These are phyloP conservation scores for Noctua janthina DNA, from an alignment of 2,888 invertebrate species.

Conservation along the genomic window DNA sequence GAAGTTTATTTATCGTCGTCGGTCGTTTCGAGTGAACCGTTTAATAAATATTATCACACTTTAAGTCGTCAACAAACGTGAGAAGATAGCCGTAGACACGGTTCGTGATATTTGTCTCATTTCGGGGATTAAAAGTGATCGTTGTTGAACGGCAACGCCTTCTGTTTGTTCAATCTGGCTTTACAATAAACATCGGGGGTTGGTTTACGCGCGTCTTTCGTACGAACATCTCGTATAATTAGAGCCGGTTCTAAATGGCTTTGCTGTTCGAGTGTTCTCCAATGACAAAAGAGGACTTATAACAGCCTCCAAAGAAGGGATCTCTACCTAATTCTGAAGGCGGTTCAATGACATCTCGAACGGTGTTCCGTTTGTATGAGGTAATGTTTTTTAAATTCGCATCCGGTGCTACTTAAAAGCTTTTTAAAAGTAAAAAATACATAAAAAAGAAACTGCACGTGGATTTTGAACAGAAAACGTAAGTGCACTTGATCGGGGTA, in stretches of 20 bases:
- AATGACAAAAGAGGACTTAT: conserved; percentile 86
- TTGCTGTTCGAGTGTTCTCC: conserved; percentile 82
- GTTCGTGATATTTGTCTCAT: conserved; percentile 89
- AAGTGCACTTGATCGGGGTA: conserved; percentile 55
- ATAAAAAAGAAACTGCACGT: conserved; percentile 72
- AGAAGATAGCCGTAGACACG: conserved; percentile 89
- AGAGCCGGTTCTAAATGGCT: conserved; percentile 83
- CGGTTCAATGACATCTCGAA: conserved; percentile 82
- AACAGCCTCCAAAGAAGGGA: conserved; percentile 78
- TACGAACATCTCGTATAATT: conserved; percentile 84
- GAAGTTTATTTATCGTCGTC: conserved; percentile 87
- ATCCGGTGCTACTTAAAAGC: conserved; percentile 83
- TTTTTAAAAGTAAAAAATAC: conserved; percentile 74
- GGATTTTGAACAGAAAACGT: conserved; percentile 63
- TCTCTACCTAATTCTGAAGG: conserved; percentile 81
- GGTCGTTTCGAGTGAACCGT: conserved; percentile 86
- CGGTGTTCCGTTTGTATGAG: conserved; percentile 76
- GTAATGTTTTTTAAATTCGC: conserved; percentile 81
- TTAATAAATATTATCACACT: conserved; percentile 90
- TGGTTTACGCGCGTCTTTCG: conserved; percentile 75
- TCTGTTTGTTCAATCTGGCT: conserved; percentile 86
- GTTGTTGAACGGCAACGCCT: conserved; percentile 82
- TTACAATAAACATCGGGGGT: conserved; percentile 84
- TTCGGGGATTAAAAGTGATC: conserved; percentile 88
- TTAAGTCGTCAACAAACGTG: conserved; percentile 89